phyloP scores from a whole-genome alignment of 2,113 vertebrate species.

The Columba janthina region DNA sequence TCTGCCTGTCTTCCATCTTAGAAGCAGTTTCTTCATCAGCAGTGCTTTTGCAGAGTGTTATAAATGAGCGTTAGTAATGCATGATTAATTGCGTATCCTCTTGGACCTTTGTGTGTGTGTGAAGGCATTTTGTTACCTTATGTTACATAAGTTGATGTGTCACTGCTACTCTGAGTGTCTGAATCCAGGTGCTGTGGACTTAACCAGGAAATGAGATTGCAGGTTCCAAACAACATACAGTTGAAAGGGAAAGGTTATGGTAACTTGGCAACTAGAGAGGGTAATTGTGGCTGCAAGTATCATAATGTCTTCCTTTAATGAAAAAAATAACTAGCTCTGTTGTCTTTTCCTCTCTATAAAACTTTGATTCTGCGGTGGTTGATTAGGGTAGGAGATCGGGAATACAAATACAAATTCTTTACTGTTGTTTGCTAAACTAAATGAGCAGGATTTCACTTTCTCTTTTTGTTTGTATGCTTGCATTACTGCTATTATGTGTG shows the following conservation, averaged over 20 bases:
- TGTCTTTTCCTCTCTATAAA: background rate
- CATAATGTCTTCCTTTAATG: background rate
- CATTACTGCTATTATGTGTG: background rate
- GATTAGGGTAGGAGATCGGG: background rate
- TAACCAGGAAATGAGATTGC: background rate
- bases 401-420: background rate
- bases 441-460: background rate
- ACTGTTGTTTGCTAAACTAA: background rate
- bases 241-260: background rate
- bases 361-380: background rate
- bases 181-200: background rate
- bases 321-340: background rate
- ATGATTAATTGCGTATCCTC: background rate
- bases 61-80: too few relatives aligned
- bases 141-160: rapidly evolving
- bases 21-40: background rate
- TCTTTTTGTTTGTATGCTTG: background rate
- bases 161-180: rapidly evolving
- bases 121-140: background rate
- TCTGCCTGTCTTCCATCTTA: rapidly evolving
- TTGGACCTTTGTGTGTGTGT: background rate
- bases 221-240: background rate
- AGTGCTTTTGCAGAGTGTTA: background rate
- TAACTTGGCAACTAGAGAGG: background rate
- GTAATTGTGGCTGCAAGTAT: background rate